Evolutionary conservation across 2,797 vertebrate species (phyloP), one percentile per base, ranked within the genome.

Genomic region (Enteromius radiatus): DNA sequence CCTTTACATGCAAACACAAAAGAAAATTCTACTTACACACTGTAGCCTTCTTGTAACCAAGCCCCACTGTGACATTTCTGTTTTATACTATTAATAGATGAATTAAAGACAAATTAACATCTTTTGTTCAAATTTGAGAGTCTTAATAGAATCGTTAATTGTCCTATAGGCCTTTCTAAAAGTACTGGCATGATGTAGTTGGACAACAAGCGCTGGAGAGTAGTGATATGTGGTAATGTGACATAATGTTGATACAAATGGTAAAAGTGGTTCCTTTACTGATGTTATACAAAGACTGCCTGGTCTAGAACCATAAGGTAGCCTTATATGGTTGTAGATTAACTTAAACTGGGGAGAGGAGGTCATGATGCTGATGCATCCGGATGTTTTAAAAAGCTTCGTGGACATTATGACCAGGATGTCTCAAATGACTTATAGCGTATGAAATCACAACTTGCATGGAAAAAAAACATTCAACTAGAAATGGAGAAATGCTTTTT

Each of bases 241-340:
- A 41, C 5, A 0, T 45, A 64, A 67, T 28, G 5, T 33, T 75
- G 36, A 67, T n/a, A 63, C 17, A 61, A 15, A 36, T 36, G 23
- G n/a, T 12, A 47, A 59, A 41, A 75, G 38, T 56, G 56, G 65
- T 65, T 70, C 26, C 59, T 65, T 45, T 33, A 36, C 65, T 65
- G 45, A 36, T 67, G 65, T 54, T 67, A 56, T 36, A 43, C 17
- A 75, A 63, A 49, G 31, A 68, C 9, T 38, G 63, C 28, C 70
- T 65, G n/a, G 59, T 23, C 5, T 28, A 43, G 28, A 61, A 63
- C n/a, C n/a, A n/a, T n/a, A n/a, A n/a, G n/a, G 63, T 19, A 14
- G 59, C 81, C 87, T 85, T 88, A 82, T 84, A 82, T 64, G 84
- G 83, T 61, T 76, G 63, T 28, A 47, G 63, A 83, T 68, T 61